Evolutionary conservation across 2,888 invertebrate species (phyloP), one percentile per base, ranked within the genome.

Genomic region (Balanococcus diminutus): DNA sequence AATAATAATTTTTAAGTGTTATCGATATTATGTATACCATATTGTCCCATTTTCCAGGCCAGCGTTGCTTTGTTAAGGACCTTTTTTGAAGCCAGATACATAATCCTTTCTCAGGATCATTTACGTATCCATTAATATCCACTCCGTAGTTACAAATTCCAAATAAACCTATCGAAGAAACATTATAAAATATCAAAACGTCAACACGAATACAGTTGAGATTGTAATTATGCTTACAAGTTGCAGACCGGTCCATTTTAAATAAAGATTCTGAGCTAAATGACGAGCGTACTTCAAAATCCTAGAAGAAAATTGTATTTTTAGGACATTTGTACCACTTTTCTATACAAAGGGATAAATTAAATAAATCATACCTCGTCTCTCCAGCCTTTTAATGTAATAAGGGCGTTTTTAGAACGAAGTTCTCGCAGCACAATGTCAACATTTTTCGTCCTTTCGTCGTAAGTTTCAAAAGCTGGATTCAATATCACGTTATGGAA

Each of bases 41-140:
- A 90, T 97, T 97, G 90, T 98, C 98, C 94, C 96, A 95, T 91
- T 96, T 96, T 81, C 96, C 96, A 87, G 98, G 98, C 96, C 97
- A 98, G 61, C 98, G 98, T 90, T 96, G 96, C 91, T 98, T 98
- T 84, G 95, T 96, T 87, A 94, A 93, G 88, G 97, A 95, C 89
- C 98, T 92, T 89, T 95, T 95, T 90, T 97, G 98, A 89, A 98
- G 92, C 98, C 98, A 98, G 89, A 97, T 93, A 90, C 96, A 96
- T 75, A 97, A 91, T 5, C 97, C 96, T 90, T 94, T 94, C 83
- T 93, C 93, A 46, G 96, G 95, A 90, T 96, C 95, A 89, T 93
- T 93, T 84, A 96, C 94, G 90, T 96, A 98, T 16, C 98, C 98
- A 90, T 96, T 98, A 87, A 98, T 96, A 90, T 97, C 97, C 85